Percentiles rank a stretch among this genome's conserved stretches.
Conservation (phyloP, 2,888 invertebrate genomes). For the Nemotelus nigrinus region DNA sequence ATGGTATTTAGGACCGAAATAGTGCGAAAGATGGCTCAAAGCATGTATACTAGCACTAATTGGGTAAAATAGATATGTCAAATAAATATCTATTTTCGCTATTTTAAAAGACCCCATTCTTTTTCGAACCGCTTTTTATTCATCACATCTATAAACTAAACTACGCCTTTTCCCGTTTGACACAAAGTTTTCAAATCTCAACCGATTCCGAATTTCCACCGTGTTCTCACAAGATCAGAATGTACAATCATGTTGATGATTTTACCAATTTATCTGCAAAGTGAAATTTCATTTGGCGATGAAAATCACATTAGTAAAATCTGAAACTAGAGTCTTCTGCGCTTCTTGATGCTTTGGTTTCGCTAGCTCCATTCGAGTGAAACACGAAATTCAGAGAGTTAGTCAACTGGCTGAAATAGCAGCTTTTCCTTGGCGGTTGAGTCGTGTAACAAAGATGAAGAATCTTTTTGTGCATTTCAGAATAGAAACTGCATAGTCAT, state of each 20-base stretch:
- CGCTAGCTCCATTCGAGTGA: not conserved
- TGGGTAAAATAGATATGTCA: no score
- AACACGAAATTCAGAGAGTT: not conserved
- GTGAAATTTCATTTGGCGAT: not conserved
- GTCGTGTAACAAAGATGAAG: not conserved
- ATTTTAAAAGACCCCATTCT: no score
- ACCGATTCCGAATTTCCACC: no score
- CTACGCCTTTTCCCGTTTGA: no score
- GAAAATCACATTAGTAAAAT: conserved; percentile 23
- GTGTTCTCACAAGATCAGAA: not conserved
- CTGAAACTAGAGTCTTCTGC: not conserved
- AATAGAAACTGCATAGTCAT: not conserved
- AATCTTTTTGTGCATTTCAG: not conserved
- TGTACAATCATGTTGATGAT: not conserved
- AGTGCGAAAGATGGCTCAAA: no score
- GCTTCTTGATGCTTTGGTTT: not conserved
- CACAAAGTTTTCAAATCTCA: no score
- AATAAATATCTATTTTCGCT: no score
- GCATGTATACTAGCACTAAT: no score
- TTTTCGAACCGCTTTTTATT: no score
- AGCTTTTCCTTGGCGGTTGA: not conserved
- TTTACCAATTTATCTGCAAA: conserved; percentile 22
- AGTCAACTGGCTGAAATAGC: conserved; percentile 9
- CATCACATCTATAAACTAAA: no score
- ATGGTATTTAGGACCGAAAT: no score